phyloP scores from a whole-genome alignment of 2,797 vertebrate species.

The Sebastes oblongus region DNA sequence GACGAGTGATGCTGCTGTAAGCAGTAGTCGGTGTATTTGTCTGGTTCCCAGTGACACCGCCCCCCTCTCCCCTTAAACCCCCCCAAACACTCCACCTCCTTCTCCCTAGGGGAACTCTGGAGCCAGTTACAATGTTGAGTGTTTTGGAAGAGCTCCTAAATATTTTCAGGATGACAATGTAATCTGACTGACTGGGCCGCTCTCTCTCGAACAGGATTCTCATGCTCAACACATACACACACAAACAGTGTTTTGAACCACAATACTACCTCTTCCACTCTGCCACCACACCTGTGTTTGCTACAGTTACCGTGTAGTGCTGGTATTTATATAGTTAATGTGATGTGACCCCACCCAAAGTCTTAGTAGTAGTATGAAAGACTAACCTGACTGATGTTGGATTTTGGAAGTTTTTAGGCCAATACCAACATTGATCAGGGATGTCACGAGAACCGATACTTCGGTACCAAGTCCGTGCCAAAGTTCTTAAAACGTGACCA shows the following conservation, averaged over 20 bases:
- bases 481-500: accelerated
- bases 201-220: conserved; percentile 57
- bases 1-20: conserved; percentile 60
- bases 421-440: background rate
- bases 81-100: conserved; percentile 53
- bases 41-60: conserved; percentile 56
- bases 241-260: conserved; percentile 6
- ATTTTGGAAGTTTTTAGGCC: background rate
- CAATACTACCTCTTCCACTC: background rate
- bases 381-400: background rate
- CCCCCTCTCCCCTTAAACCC: background rate
- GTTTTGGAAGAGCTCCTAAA: conserved; percentile 82
- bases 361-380: background rate
- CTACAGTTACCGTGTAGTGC: background rate
- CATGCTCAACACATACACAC: conserved; percentile 27
- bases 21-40: conserved; percentile 66
- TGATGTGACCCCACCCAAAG: background rate
- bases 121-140: conserved; percentile 78
- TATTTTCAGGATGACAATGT: conserved; percentile 82
- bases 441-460: no score
- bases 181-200: conserved; percentile 73
- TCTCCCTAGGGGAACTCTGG: conserved; percentile 75
- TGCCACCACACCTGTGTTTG: background rate
- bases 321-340: background rate
- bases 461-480: no score